These are phyloP conservation scores for Osedax frankpressi DNA, from an alignment of 2,888 invertebrate genomes.

Conservation along the genomic window DNA sequence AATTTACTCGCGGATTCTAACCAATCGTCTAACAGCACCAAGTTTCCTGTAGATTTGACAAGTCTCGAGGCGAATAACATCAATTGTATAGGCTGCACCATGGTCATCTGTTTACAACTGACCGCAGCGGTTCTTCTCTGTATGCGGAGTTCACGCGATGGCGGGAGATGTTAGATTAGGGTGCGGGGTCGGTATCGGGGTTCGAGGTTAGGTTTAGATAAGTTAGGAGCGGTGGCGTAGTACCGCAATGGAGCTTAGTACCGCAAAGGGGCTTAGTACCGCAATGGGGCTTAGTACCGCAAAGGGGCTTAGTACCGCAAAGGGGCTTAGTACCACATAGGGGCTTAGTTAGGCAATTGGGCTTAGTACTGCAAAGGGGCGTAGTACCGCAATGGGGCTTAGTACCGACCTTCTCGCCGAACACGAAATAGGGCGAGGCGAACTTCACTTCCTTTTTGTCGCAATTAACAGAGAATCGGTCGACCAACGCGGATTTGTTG, in stretches of 20 bases:
- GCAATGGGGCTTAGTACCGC: too few species aligned
- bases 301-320: too few species aligned
- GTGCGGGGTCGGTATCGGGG: neutral
- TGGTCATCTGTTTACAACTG: conserved; percentile 87
- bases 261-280: too few species aligned
- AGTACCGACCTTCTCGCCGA: conserved; percentile 94
- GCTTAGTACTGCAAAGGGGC: too few species aligned
- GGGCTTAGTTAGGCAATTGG: too few species aligned
- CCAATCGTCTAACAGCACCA: conserved; percentile 77
- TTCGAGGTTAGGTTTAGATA: too few species aligned
- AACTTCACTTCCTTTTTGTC: conserved; percentile 60
- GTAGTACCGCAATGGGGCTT: too few species aligned
- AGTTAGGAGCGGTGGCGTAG: too few species aligned
- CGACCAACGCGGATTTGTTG: conserved; percentile 81
- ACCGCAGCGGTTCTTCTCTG: conserved; percentile 82
- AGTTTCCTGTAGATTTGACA: conserved; percentile 58
- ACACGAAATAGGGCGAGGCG: conserved; percentile 87
- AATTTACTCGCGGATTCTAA: conserved; percentile 30
- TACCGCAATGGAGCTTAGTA: too few species aligned
- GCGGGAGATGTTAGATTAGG: neutral
- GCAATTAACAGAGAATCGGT: conserved; percentile 84
- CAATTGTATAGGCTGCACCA: conserved; percentile 84
- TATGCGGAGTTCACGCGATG: neutral
- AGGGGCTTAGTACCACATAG: too few species aligned
- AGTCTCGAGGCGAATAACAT: conserved; percentile 79